Evolutionary conservation across 2,113 vertebrate species (phyloP).

Genomic region (human (Homo sapiens)): GRCh38 chr15:98627001-98627500

Average conservation of each 20-base stretch:
- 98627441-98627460: background rate
- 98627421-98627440: background rate
- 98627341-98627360: background rate
- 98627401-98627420: rapidly evolving
- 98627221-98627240: background rate
- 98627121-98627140: background rate
- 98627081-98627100: background rate
- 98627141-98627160: background rate
- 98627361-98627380: background rate
- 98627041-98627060: background rate
- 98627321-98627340: background rate
- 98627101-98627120: background rate
- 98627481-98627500: background rate
- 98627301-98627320: background rate
- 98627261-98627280: background rate
- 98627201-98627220: background rate
- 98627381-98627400: background rate
- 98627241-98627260: background rate
- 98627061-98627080: background rate
- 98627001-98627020: background rate
- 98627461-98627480: background rate
- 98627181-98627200: background rate
- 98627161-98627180: background rate
- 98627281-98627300: no score
- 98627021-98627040: background rate